Percentiles rank a stretch among this genome's conserved stretches.
phyloP scores from a whole-genome alignment of 2,113 vertebrate species.

The Neotoma lepida region DNA sequence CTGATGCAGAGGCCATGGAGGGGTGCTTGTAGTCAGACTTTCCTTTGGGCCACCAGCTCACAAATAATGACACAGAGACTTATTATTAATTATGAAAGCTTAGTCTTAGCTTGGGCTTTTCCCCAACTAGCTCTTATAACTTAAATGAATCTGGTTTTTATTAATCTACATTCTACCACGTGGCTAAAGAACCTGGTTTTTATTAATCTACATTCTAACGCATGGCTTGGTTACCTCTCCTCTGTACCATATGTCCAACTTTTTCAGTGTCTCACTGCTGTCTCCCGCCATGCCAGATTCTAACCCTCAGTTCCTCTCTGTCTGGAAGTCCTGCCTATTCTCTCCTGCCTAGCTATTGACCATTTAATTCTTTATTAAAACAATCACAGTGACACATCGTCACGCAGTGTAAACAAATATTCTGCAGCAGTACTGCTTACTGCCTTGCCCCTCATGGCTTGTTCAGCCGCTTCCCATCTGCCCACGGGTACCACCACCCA shows the following conservation, averaged over 20 bases:
- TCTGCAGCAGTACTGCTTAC: not conserved
- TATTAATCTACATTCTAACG: not conserved
- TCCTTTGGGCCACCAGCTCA: not conserved
- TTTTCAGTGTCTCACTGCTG: not conserved
- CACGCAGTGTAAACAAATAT: not conserved
- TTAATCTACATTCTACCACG: not conserved
- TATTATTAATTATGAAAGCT: not conserved
- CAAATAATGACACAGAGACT: not conserved
- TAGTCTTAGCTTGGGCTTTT: not conserved
- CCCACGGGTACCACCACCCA: not conserved
- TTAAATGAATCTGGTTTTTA: not conserved
- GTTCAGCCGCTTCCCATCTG: not conserved
- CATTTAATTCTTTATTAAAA: not conserved
- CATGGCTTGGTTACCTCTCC: not conserved
- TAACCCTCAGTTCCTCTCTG: not conserved
- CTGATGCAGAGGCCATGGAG: not conserved
- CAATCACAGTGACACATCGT: not conserved
- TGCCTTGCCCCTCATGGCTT: not conserved
- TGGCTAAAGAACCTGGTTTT: no score
- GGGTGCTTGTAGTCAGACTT: not conserved
- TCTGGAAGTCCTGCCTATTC: not conserved
- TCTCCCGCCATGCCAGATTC: not conserved
- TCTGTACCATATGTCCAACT: not conserved
- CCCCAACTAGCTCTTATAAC: not conserved
- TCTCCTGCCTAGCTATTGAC: not conserved